Percentiles rank a stretch among this genome's conserved stretches.
Evolutionary conservation across 2,797 vertebrate genomes (phyloP).

Genomic region (Pogonophryne albipinna): DNA sequence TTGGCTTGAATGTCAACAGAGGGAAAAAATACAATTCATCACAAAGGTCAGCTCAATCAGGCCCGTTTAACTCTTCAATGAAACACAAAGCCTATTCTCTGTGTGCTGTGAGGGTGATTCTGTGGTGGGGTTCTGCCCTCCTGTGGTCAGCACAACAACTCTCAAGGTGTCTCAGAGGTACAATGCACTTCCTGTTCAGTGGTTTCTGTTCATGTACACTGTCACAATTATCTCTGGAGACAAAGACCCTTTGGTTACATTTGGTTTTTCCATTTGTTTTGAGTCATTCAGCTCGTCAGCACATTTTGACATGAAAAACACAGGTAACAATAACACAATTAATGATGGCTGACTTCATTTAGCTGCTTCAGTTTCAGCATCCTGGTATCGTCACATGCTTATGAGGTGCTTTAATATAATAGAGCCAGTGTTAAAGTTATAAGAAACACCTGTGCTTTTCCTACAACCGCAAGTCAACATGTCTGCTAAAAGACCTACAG

Average conservation of each 20-base stretch:
- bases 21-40: slow-evolving; percentile 31
- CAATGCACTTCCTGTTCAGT: slow-evolving; percentile 38
- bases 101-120: slow-evolving; percentile 50
- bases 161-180: slow-evolving; percentile 56
- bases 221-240: slow-evolving; percentile 21
- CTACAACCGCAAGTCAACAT: no score
- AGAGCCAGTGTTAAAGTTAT: no score
- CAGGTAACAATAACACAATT: slow-evolving; percentile 6
- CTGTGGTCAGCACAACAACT: slow-evolving; percentile 80
- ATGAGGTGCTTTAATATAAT: no score
- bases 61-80: slow-evolving; percentile 54
- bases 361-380: not conserved
- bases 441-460: no score
- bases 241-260: slow-evolving; percentile 27
- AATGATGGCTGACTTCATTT: slow-evolving; percentile 2
- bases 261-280: slow-evolving; percentile 21
- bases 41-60: slow-evolving; percentile 64
- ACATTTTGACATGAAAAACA: slow-evolving; percentile 15
- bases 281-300: slow-evolving; percentile 5
- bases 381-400: not conserved
- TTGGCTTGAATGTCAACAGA: slow-evolving; percentile 58
- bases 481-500: no score
- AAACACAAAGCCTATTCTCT: slow-evolving; percentile 51
- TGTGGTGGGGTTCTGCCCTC: slow-evolving; percentile 84
- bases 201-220: slow-evolving; percentile 15